These are phyloP conservation scores for Amiota minor DNA, from an alignment of 2,888 invertebrate species.

Conservation along the genomic window DNA sequence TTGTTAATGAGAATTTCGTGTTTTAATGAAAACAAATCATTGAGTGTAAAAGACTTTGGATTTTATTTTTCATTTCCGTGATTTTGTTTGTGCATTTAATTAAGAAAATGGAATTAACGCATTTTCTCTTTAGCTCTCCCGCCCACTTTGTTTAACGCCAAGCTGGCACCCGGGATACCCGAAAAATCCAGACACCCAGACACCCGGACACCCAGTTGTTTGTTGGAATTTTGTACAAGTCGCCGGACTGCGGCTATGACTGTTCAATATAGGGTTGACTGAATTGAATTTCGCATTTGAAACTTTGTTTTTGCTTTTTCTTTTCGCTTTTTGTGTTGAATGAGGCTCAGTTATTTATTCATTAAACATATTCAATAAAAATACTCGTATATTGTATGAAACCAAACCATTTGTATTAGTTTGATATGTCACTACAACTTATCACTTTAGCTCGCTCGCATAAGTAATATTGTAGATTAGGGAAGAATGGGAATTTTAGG, in stretches of 20 bases:
- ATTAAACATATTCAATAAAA: slow-evolving; percentile 3
- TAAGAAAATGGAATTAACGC: slow-evolving; percentile 71
- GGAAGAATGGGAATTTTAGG: too few species aligned
- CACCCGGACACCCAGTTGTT: too few species aligned
- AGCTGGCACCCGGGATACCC: too few species aligned
- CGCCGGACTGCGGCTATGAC: not conserved
- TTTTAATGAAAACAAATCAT: slow-evolving; percentile 72
- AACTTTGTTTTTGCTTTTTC: slow-evolving; percentile 2
- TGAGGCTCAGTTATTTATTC: slow-evolving; percentile 38
- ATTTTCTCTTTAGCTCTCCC: slow-evolving; percentile 46
- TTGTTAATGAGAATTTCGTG: slow-evolving; percentile 72
- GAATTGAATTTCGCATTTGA: slow-evolving; percentile 39
- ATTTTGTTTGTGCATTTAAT: slow-evolving; percentile 71
- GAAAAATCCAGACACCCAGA: too few species aligned
- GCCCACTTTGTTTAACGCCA: not conserved
- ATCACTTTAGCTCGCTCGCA: too few species aligned
- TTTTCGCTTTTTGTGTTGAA: slow-evolving; percentile 24
- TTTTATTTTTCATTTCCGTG: slow-evolving; percentile 70
- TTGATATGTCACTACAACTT: too few species aligned
- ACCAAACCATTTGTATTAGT: too few species aligned
- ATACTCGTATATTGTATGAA: too few species aligned
- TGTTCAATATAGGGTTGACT: slow-evolving; percentile 32
- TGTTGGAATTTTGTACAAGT: too few species aligned
- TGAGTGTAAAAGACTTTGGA: slow-evolving; percentile 70
- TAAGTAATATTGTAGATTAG: too few species aligned